Evolutionary conservation across 2,113 vertebrate species (phyloP).

Genomic region (Orycteropus afer): DNA sequence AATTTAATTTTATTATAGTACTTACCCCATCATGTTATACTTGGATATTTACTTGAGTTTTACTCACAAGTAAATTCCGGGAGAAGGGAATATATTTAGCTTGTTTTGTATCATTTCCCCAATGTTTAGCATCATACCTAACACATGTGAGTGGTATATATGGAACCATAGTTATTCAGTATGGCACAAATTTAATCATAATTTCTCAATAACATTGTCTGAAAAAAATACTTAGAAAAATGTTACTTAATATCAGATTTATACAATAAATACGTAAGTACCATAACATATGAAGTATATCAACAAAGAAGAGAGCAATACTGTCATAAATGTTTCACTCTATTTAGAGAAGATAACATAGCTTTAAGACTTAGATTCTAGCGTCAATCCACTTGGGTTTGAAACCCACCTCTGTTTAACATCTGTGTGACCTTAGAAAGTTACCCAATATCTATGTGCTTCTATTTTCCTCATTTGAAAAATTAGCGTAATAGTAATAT

Average conservation of each 20-base stretch:
- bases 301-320: neutral
- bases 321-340: neutral
- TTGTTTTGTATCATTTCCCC: neutral
- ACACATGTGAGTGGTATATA: neutral
- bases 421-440: neutral
- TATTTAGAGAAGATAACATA: rapidly evolving
- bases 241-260: constrained; percentile 8
- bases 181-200: neutral
- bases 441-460: neutral
- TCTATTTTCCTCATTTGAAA: constrained; percentile 36
- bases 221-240: neutral
- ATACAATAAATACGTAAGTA: neutral
- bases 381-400: neutral
- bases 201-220: neutral
- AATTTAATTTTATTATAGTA: neutral
- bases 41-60: neutral
- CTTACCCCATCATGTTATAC: neutral
- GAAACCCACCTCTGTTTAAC: neutral
- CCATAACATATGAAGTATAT: neutral
- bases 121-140: neutral
- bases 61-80: neutral
- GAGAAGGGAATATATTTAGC: neutral
- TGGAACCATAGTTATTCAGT: neutral
- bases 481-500: neutral
- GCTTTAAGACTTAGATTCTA: neutral